Base-by-base conservation (phyloP, 2,797 vertebrate genomes). In the Poecilia gillii region DNA sequence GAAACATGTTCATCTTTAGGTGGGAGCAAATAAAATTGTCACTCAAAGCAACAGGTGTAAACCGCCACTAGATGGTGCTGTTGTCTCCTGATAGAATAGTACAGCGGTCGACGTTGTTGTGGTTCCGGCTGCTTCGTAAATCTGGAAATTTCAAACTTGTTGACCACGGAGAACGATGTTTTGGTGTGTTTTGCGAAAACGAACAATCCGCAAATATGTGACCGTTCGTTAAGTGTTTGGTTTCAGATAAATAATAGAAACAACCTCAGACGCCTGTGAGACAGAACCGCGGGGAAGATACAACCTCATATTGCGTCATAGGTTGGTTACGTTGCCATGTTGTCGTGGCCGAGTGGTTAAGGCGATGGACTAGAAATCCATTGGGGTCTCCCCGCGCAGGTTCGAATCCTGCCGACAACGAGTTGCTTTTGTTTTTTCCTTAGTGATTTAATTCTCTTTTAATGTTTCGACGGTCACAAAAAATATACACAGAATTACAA, bases 281-380 rank as follows among this genome's bases (percentile, higher is more conserved):
- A 28, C 55, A 5, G n/a, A 57, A 28, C n/a, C 3, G 4, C 49
- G 49, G 53, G 53, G 25, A 12, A n/a, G 1, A 3, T n/a, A 12
- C 1, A 4, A 13, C n/a, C 0, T 57, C n/a, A 57, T 28, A 57
- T 28, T 4, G 11, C 55, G n/a, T 57, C 55, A 28, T 28, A 28
- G n/a, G 49, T 0, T 0, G 20, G 49, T 9, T 31, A 31, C 0
- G 28, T 13, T 13, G 3, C 0, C 0, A 8, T 1, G 92, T 93
- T 94, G 93, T 94, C 84, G 91, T 95, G 94, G 94, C 92, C 91
- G 91, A 94, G 94, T 93, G 92, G 93, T 95, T 95, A 95, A 95
- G 92, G 94, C 92, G 91, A 95, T 95, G 92, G 94, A 94, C 93
- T 95, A 93, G 92, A 94, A 94, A 95, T 95, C 95, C 91, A 94